phyloP scores from a whole-genome alignment of 2,888 invertebrate species.

The Lordiphosa andalusiaca region DNA sequence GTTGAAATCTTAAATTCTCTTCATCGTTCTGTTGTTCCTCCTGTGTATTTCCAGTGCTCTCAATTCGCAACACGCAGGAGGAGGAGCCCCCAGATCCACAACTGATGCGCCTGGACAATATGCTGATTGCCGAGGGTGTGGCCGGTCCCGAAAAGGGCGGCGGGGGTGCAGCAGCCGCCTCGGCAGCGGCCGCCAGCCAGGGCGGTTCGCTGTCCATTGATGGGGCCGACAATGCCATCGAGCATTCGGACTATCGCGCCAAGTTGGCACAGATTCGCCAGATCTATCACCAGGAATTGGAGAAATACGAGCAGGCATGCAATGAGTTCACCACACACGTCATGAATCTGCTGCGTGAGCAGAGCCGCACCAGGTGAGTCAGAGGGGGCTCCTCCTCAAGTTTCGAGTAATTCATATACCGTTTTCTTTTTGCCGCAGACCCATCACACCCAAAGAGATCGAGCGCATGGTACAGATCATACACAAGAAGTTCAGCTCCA shows the following conservation, averaged over 20 bases:
- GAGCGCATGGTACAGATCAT: slow-evolving; percentile 99
- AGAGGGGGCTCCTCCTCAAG: background rate
- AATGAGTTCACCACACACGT: slow-evolving; percentile 99
- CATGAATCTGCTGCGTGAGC: slow-evolving; percentile 97
- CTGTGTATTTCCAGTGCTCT: slow-evolving; percentile 85
- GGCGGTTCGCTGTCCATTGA: slow-evolving; percentile 82
- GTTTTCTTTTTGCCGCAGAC: slow-evolving; percentile 81
- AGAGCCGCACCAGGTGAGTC: slow-evolving; percentile 90
- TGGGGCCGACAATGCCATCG: slow-evolving; percentile 94
- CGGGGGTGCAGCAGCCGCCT: slow-evolving; percentile 92
- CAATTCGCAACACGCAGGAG: slow-evolving; percentile 97
- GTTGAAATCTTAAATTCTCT: slow-evolving; percentile 1
- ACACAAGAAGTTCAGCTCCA: slow-evolving; percentile 98
- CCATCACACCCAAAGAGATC: slow-evolving; percentile 99
- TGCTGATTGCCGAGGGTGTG: slow-evolving; percentile 99
- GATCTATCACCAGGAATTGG: slow-evolving; percentile 99
- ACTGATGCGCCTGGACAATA: slow-evolving; percentile 98
- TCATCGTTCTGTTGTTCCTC: background rate
- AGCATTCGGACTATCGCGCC: slow-evolving; percentile 99
- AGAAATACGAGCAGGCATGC: slow-evolving; percentile 99
- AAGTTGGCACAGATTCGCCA: slow-evolving; percentile 99
- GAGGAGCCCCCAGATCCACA: slow-evolving; percentile 99
- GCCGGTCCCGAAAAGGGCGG: slow-evolving; percentile 97
- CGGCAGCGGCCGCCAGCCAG: slow-evolving; percentile 92
- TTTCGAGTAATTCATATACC: no score